A percentile compares a stretch with the other conserved stretches of the same genome.
phyloP scores from a whole-genome alignment of 1,140 invertebrate genomes.

The Drosophila albomicans region DNA sequence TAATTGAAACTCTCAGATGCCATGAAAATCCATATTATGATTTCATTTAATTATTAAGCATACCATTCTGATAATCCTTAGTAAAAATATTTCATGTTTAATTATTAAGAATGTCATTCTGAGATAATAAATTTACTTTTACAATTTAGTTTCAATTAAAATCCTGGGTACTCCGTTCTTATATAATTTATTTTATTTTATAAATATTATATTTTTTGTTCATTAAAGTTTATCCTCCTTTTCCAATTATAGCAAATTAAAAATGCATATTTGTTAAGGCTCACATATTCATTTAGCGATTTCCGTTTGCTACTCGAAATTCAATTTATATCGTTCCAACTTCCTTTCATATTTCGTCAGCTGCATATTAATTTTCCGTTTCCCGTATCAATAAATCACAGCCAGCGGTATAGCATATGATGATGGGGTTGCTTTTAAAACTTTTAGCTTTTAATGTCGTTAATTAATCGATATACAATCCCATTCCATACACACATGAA shows the following conservation, averaged over 20 bases:
- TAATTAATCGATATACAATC: conserved; percentile 75
- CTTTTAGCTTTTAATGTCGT: conserved; percentile 77
- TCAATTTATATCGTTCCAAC: background rate
- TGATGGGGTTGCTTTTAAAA: conserved; percentile 38
- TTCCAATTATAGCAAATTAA: background rate
- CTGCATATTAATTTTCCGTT: conserved; percentile 56
- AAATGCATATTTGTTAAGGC: background rate
- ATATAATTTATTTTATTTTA: too few species aligned
- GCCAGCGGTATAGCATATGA: conserved; percentile 11
- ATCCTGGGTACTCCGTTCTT: too few species aligned
- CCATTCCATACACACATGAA: background rate
- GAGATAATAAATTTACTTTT: too few species aligned
- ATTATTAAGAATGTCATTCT: too few species aligned
- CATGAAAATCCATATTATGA: too few species aligned
- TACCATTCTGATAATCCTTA: too few species aligned
- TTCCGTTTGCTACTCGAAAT: background rate
- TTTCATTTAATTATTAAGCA: too few species aligned
- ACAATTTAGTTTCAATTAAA: too few species aligned
- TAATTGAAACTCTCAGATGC: too few species aligned
- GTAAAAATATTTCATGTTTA: too few species aligned
- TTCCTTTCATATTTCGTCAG: conserved; percentile 6
- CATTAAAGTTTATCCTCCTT: background rate
- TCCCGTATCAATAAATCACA: conserved; percentile 59
- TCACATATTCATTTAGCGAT: conserved; percentile 5
- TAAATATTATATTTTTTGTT: background rate